Conservation (phyloP, 2,113 vertebrate genomes). For the Ceyx margarethae region DNA sequence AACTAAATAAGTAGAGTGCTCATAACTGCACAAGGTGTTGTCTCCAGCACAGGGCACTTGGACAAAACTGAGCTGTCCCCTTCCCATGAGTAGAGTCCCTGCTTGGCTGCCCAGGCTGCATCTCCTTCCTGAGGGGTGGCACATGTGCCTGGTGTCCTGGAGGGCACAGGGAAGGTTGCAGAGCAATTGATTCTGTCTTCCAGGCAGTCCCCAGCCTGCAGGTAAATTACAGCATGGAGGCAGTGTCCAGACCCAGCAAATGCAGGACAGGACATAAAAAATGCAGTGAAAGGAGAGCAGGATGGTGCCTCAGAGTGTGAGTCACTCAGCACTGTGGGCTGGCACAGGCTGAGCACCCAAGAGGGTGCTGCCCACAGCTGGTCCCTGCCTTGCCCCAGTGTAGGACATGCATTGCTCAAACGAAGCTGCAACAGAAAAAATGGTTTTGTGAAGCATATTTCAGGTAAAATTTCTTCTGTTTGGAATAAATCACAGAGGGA, state of each 20-base stretch:
- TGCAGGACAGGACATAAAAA: background rate
- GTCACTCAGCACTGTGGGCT: fast-evolving
- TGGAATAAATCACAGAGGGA: background rate
- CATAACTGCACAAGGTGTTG: background rate
- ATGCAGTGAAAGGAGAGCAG: background rate
- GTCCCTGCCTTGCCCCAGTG: background rate
- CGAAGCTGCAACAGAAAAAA: background rate
- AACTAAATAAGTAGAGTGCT: background rate
- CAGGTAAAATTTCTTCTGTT: background rate
- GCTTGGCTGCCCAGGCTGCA: background rate
- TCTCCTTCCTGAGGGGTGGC: background rate
- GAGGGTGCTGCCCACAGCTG: background rate
- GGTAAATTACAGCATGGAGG: background rate
- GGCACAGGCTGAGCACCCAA: background rate
- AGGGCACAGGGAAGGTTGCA: background rate
- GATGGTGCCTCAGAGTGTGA: background rate
- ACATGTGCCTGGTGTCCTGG: background rate
- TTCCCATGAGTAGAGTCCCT: background rate
- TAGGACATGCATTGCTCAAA: background rate
- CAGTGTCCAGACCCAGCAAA: background rate
- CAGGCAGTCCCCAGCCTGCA: background rate
- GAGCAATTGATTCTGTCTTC: background rate
- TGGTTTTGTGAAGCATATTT: background rate
- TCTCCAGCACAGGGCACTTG: background rate
- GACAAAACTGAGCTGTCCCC: background rate